A percentile compares a stretch with the other conserved stretches of the same genome.
These are phyloP conservation scores for Tichodroma muraria DNA, from an alignment of 2,113 vertebrate genomes.

Conservation along the genomic window DNA sequence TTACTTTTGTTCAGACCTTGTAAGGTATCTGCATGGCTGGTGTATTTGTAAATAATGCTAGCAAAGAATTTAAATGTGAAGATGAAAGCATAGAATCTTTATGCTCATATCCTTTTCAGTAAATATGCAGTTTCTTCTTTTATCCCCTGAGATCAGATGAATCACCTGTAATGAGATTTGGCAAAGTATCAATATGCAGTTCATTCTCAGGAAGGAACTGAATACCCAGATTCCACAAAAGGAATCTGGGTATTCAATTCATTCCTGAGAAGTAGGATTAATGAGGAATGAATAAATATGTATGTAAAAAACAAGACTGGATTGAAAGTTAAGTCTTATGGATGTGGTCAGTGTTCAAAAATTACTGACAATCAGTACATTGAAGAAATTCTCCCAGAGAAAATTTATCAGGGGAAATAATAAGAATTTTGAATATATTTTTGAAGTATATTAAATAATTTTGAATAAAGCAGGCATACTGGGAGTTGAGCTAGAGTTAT, in stretches of 20 bases:
- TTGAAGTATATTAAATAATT: background rate
- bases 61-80: background rate
- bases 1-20: background rate
- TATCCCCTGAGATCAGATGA: background rate
- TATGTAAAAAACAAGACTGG: background rate
- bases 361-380: background rate
- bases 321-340: background rate
- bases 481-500: background rate
- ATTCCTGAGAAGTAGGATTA: background rate
- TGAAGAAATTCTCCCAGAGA: background rate
- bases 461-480: background rate
- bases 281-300: background rate
- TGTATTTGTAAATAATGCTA: background rate
- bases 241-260: background rate
- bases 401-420: background rate
- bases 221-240: background rate
- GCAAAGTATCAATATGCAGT: background rate
- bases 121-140: background rate
- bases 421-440: background rate
- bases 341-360: background rate
- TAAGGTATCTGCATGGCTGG: background rate
- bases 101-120: background rate
- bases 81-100: background rate
- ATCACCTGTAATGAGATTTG: background rate
- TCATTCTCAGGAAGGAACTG: no score